Evolutionary conservation across 53 echinoderm and acorn worm species (phyloP), one percentile per base, ranked within the genome.

Genomic region (Astropecten irregularis): DNA sequence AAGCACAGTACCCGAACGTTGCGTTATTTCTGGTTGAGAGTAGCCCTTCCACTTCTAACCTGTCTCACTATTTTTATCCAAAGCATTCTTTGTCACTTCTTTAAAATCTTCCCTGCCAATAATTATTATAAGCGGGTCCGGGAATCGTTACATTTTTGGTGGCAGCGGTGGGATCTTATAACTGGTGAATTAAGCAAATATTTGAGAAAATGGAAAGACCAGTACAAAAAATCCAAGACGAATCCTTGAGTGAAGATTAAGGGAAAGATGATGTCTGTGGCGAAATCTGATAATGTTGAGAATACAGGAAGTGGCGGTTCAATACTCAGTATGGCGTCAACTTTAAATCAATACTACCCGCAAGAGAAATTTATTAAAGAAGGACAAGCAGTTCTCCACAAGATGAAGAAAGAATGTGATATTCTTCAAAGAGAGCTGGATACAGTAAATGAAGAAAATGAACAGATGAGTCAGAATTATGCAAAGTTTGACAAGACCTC

Each of bases 91-190:
- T n/a, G n/a, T n/a, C n/a, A n/a, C n/a, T n/a, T n/a, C n/a, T n/a
- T n/a, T n/a, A n/a, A n/a, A n/a, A n/a, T n/a, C n/a, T n/a, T n/a
- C n/a, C n/a, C n/a, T n/a, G n/a, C n/a, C n/a, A n/a, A n/a, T n/a
- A n/a, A n/a, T n/a, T n/a, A n/a, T n/a, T n/a, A n/a, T n/a, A n/a
- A n/a, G n/a, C n/a, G n/a, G n/a, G n/a, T n/a, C n/a, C n/a, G n/a
- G n/a, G 65, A 14, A 65, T 65, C 69, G 26, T 42, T 69, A 25
- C 42, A 40, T 25, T 32, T 69, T 69, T 69, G 69, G 46, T 44
- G 69, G 69, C 69, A 69, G 69, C 69, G 48, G 69, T 28, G 25
- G 47, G 47, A 46, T 11, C 2, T 69, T 25, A 13, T 7, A 26
- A 44, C 26, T 68, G 21, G 23, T 14, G 36, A 21, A 28, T 18